Conservation (phyloP, 2,797 vertebrate genomes). For the Scolopax rusticola region DNA sequence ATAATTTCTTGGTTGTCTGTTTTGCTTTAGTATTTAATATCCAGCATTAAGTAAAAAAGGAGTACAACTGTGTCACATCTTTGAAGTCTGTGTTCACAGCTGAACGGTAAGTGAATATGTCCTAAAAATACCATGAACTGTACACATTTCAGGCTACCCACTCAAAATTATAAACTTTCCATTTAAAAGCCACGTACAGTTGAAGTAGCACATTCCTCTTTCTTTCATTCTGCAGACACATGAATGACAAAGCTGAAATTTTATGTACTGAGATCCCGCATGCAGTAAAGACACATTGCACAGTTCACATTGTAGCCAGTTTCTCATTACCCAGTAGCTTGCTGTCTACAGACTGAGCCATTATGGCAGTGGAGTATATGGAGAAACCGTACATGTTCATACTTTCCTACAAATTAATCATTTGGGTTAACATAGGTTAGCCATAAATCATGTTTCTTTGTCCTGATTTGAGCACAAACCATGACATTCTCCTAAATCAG, state of each 20-base stretch:
- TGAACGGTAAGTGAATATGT: not conserved
- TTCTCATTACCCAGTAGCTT: not conserved
- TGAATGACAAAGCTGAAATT: not conserved
- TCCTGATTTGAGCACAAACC: not conserved
- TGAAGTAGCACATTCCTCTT: not conserved
- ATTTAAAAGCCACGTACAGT: not conserved
- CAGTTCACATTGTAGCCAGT: not conserved
- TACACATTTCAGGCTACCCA: not conserved
- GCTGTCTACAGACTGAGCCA: not conserved
- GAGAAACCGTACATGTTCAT: fast-evolving
- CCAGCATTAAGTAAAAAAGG: not conserved
- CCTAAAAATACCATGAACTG: not conserved
- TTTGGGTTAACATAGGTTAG: not conserved
- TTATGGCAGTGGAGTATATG: not conserved
- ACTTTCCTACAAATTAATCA: not conserved
- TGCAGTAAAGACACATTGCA: not conserved
- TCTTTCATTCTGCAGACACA: not conserved
- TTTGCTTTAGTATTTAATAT: not conserved
- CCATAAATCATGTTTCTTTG: not conserved
- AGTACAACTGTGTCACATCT: not conserved
- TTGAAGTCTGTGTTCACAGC: not conserved
- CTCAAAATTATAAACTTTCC: not conserved
- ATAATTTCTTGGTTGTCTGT: not conserved
- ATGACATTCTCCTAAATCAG: not conserved
- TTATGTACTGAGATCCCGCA: not conserved